Evolutionary conservation across 2,888 invertebrate genomes (phyloP).

Genomic region (Epirrhoe tristata): DNA sequence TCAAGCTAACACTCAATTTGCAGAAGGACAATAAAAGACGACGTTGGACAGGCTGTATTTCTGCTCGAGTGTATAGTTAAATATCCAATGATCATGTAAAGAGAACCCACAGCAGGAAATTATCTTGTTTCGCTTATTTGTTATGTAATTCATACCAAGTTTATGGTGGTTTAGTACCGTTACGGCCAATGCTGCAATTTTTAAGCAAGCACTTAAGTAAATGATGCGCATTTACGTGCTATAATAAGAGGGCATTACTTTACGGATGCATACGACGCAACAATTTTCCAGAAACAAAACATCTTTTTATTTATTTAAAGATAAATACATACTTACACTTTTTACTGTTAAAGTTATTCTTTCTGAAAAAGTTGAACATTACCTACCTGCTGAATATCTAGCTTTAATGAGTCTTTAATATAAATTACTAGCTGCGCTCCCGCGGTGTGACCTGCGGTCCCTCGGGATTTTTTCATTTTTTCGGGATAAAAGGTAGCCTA

Average conservation of each 20-base stretch:
- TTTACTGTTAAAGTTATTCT: conserved; percentile 13
- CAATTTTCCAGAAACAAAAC: conserved; percentile 41
- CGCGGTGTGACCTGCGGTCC: too few species aligned
- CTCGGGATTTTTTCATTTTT: too few species aligned
- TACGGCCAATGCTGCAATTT: conserved; percentile 65
- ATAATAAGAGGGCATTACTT: conserved; percentile 51
- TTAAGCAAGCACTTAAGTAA: conserved; percentile 62
- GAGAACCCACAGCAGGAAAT: conserved; percentile 69
- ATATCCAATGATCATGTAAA: conserved; percentile 66
- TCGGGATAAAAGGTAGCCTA: too few species aligned
- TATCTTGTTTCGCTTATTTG: conserved; percentile 66
- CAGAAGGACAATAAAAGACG: conserved; percentile 35
- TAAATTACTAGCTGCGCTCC: too few species aligned
- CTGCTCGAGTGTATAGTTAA: conserved; percentile 50
- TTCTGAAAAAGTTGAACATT: background rate
- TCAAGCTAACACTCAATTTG: conserved; percentile 30
- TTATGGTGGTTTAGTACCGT: conserved; percentile 74
- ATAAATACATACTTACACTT: too few species aligned
- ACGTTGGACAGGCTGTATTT: conserved; percentile 39
- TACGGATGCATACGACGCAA: conserved; percentile 46
- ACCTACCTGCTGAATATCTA: too few species aligned
- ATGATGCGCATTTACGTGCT: conserved; percentile 58
- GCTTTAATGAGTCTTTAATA: background rate
- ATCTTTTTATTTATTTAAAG: conserved; percentile 8
- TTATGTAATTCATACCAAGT: conserved; percentile 65